A percentile compares a stretch with the other conserved stretches of the same genome.
Conservation (phyloP, 2,888 invertebrate genomes). For the Poecilus cupreus region DNA sequence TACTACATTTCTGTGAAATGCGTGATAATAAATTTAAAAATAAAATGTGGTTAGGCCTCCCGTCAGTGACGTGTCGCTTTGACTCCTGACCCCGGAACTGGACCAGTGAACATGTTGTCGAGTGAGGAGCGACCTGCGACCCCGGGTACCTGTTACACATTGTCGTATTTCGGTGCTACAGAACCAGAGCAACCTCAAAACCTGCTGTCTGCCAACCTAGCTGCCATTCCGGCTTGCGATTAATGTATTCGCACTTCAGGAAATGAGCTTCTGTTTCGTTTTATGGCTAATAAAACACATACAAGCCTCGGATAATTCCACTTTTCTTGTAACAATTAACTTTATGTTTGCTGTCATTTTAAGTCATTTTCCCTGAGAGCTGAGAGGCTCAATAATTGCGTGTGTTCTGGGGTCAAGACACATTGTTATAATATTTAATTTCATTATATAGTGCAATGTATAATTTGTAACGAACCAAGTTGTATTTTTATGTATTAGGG, state of each 20-base stretch:
- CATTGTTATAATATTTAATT: too few species aligned
- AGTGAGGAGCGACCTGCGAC: not conserved
- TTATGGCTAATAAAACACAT: not conserved
- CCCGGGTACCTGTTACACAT: conserved; percentile 14
- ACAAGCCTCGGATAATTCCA: not conserved
- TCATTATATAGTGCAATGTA: too few species aligned
- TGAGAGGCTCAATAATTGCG: too few species aligned
- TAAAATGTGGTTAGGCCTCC: not conserved
- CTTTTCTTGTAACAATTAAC: too few species aligned
- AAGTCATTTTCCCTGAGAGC: too few species aligned
- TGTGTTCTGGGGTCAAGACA: too few species aligned
- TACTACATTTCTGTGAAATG: not conserved
- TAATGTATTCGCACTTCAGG: not conserved
- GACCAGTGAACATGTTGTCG: not conserved
- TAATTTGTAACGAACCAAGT: too few species aligned
- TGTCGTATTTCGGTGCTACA: conserved; percentile 2
- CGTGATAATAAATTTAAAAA: conserved; percentile 2
- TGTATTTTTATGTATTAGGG: too few species aligned
- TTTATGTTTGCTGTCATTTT: too few species aligned
- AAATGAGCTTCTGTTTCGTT: not conserved
- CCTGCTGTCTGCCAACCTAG: not conserved
- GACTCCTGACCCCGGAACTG: conserved; percentile 36
- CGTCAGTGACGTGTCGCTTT: too few species aligned
- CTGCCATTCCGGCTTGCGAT: not conserved
- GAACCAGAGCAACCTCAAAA: not conserved